A percentile compares a stretch with the other conserved stretches of the same genome.
phyloP scores from a whole-genome alignment of 2,113 vertebrate species.

The human region DNA sequence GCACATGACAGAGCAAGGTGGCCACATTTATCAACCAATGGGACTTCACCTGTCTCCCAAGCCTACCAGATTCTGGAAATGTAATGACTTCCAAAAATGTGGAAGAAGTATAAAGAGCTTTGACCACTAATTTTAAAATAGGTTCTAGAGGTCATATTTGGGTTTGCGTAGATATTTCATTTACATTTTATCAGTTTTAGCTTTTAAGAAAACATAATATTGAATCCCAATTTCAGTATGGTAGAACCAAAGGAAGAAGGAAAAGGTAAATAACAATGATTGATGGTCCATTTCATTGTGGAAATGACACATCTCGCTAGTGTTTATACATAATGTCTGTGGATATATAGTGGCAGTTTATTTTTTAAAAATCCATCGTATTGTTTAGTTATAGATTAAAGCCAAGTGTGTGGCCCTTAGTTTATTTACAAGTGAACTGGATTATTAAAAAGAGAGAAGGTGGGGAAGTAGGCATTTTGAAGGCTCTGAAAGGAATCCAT shows the following conservation, averaged over 20 bases:
- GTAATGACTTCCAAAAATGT: conserved; percentile 44
- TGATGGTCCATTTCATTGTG: background rate
- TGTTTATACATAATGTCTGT: background rate
- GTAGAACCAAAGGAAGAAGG: background rate
- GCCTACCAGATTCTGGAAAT: background rate
- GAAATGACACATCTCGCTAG: background rate
- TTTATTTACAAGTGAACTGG: background rate
- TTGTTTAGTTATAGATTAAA: background rate
- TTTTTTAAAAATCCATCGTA: background rate
- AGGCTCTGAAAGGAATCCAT: background rate
- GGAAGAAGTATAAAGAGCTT: conserved; percentile 23
- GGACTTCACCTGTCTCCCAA: background rate
- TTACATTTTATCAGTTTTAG: conserved; percentile 13
- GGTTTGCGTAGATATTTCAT: background rate
- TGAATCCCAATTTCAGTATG: background rate
- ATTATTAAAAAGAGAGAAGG: background rate
- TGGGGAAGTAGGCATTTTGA: background rate
- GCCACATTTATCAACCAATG: background rate
- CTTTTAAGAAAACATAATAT: conserved; percentile 19
- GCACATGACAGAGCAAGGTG: background rate
- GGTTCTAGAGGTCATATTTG: conserved; percentile 21
- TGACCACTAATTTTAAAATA: conserved; percentile 25
- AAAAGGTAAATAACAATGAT: conserved; percentile 14
- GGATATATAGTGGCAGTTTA: background rate
- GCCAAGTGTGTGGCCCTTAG: background rate